A percentile compares a stretch with the other conserved stretches of the same genome.
These are phyloP conservation scores for Pinctada fucata DNA, from an alignment of 2,888 invertebrate genomes.

Conservation along the genomic window DNA sequence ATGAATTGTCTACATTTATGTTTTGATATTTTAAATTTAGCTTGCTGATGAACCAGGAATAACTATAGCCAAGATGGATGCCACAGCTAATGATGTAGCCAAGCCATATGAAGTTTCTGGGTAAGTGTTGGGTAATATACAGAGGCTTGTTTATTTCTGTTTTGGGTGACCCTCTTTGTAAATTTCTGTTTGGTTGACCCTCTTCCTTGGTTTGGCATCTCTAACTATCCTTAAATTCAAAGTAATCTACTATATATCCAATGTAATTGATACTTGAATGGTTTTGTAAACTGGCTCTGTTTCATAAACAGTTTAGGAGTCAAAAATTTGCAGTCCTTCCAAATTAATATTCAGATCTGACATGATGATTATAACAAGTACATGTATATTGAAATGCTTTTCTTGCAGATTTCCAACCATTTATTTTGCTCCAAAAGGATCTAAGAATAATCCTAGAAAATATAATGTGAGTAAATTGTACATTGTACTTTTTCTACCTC, in stretches of 20 bases:
- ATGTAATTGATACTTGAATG: neutral
- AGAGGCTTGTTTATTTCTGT: no score
- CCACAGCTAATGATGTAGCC: slow-evolving; percentile 98
- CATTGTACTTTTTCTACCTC: neutral
- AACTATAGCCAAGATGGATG: slow-evolving; percentile 97
- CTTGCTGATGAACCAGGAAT: slow-evolving; percentile 88
- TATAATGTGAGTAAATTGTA: slow-evolving; percentile 84
- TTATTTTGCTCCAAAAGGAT: slow-evolving; percentile 94
- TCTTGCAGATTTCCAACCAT: slow-evolving; percentile 91
- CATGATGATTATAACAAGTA: no score
- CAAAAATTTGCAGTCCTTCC: no score
- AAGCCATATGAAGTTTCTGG: slow-evolving; percentile 93
- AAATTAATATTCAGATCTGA: no score
- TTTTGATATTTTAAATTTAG: slow-evolving; percentile 76
- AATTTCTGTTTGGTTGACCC: no score
- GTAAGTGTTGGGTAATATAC: slow-evolving; percentile 64
- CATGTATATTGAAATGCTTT: neutral
- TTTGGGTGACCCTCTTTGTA: no score
- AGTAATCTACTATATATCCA: no score
- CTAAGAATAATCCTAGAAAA: slow-evolving; percentile 84
- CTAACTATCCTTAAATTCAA: no score
- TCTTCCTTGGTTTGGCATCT: no score
- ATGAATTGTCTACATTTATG: no score
- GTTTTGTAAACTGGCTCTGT: no score
- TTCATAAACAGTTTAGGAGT: no score